Conservation (phyloP, 2,888 invertebrate species). For the Parnassius mnemosyne region DNA sequence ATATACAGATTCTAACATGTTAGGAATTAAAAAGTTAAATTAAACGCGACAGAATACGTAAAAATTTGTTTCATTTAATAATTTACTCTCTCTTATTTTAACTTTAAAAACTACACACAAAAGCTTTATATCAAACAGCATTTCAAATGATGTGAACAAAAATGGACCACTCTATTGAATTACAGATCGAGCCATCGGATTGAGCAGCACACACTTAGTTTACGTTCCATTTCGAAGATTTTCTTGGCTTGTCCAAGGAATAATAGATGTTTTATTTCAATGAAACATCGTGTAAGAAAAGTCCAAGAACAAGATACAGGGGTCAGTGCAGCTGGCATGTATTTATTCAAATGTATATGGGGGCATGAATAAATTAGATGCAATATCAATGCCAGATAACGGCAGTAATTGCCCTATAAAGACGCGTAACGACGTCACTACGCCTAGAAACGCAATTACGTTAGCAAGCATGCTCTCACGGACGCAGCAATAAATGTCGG, state of each 20-base stretch:
- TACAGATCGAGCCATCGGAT: conserved; percentile 35
- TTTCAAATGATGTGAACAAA: conserved; percentile 28
- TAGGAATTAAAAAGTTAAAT: too few relatives aligned
- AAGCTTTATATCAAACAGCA: background rate
- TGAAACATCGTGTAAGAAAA: conserved; percentile 43
- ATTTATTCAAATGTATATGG: conserved; percentile 64
- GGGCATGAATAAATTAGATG: conserved; percentile 71
- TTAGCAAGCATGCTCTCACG: conserved; percentile 66
- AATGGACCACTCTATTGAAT: conserved; percentile 40
- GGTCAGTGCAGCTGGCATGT: conserved; percentile 60
- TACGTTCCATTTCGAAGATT: conserved; percentile 37
- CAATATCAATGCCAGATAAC: conserved; percentile 79
- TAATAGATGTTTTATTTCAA: conserved; percentile 53
- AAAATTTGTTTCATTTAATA: too few relatives aligned
- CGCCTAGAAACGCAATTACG: conserved; percentile 73
- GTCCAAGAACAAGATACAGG: conserved; percentile 43
- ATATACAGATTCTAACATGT: too few relatives aligned
- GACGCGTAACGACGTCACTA: conserved; percentile 72
- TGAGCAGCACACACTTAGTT: conserved; percentile 37
- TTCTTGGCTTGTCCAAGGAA: conserved; percentile 36
- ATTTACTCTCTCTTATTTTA: conserved; percentile 37
- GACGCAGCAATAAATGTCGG: conserved; percentile 61
- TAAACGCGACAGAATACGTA: too few relatives aligned
- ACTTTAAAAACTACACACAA: background rate
- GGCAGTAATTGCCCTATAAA: conserved; percentile 77